These are phyloP conservation scores for Frankliniella fusca DNA, from an alignment of 2,888 invertebrate species.

Conservation along the genomic window DNA sequence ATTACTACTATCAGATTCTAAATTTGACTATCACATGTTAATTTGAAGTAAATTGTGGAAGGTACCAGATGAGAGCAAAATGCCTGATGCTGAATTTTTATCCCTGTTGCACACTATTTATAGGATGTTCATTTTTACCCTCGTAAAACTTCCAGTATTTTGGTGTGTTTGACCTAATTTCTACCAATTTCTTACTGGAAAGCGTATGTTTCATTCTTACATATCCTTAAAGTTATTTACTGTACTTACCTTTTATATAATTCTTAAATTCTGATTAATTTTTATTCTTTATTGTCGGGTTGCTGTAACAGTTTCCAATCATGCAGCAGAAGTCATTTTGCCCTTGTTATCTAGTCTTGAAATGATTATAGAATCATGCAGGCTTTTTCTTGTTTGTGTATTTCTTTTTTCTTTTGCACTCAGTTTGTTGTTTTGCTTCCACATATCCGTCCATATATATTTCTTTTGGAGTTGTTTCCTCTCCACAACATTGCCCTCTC, in stretches of 20 bases:
- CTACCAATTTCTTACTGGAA: not conserved
- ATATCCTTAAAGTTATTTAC: no score
- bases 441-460: not conserved
- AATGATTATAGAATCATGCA: not conserved
- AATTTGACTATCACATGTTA: not conserved
- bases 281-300: not conserved
- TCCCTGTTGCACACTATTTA: no score
- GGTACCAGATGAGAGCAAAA: slow-evolving; percentile 3
- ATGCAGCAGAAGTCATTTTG: not conserved
- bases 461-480: not conserved
- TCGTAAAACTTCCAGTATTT: not conserved
- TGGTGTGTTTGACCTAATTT: not conserved
- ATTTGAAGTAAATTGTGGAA: not conserved
- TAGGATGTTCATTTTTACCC: no score
- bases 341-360: slow-evolving; percentile 19
- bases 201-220: not conserved
- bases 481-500: not conserved
- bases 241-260: no score
- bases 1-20: not conserved
- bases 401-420: not conserved
- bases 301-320: not conserved
- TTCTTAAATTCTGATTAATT: not conserved
- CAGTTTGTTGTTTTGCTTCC: slow-evolving; percentile 4
- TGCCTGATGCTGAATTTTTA: not conserved
- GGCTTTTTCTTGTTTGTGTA: not conserved